Percentiles rank a stretch among this genome's conserved stretches.
Conservation (phyloP, 2,797 vertebrate species). For the Sciurus carolinensis region DNA sequence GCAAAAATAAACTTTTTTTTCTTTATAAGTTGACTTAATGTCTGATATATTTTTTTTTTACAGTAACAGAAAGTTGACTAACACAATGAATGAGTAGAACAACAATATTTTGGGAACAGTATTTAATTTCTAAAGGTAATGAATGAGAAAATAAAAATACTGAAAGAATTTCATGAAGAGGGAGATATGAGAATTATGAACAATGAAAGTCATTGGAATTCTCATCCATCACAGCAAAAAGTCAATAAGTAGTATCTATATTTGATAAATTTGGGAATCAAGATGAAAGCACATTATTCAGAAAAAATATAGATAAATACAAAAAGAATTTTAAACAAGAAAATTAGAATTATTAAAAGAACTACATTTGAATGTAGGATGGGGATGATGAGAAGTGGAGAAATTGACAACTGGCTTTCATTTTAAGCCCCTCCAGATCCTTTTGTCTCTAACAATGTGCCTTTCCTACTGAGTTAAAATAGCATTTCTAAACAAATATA, state of each 20-base stretch:
- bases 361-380: neutral
- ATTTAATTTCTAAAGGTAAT: neutral
- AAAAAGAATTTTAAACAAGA: neutral
- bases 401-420: neutral
- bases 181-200: neutral
- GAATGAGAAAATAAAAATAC: neutral
- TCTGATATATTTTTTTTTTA: neutral
- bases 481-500: constrained; percentile 33
- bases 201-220: neutral
- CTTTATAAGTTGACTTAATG: neutral
- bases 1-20: neutral
- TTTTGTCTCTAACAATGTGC: neutral
- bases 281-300: neutral
- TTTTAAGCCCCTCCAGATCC: neutral
- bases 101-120: neutral
- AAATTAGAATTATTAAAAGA: neutral
- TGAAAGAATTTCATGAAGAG: neutral
- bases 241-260: neutral
- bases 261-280: constrained; percentile 4
- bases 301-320: neutral
- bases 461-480: neutral
- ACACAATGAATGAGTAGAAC: neutral
- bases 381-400: neutral
- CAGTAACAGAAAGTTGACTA: neutral
- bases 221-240: neutral